Base-by-base conservation (phyloP, 30 jellyfish, hydroid and myxozoan genomes). In the Aurelia sp. region DNA sequence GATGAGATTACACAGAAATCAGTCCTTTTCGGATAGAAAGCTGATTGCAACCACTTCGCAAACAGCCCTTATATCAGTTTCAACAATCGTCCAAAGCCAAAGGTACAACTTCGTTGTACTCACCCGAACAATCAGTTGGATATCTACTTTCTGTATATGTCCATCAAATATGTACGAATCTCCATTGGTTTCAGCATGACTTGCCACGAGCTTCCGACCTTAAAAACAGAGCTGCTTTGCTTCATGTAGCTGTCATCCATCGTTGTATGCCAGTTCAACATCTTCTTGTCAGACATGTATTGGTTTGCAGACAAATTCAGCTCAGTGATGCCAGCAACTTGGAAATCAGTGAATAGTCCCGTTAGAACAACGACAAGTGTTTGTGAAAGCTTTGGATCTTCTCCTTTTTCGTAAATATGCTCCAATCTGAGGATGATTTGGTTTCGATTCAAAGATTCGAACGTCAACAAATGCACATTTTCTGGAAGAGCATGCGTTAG, bases 251-350 rank as follows among this genome's bases (percentile, higher is more conserved):
- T 44, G 16, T 18, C 57, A 12, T 73, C 86, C 30, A 60, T 19
- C 11, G 62, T 52, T 35, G 98, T 87, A 5, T 93, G 84, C 98
- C 98, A 93, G 30, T 93, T 22, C 91, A 79, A 50, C 73, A 61
- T 67, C 57, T 86, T 88, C 88, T 93, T 93, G 35, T 88, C 94
- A 13, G 80, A 17, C 66, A 84, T 74, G 17, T 57, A 65, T 63
- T 93, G 98, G 61, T 88, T 93, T 47, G 97, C 98, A 7, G 98
- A 79, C 17, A 93, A 51, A 79, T 93, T 93, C 78, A 86, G 57
- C 76, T 93, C 98, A 50, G 81, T 77, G 63, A 84, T 33, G 11
- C 88, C 84, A 59, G 79, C 48, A 31, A 93, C 81, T 44, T 81
- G 84, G 67, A 93, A 93, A 27, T 83, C 98, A 12, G 79, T 31